Conservation (phyloP, 1,140 invertebrate genomes). For the Atta cephalotes region DNA sequence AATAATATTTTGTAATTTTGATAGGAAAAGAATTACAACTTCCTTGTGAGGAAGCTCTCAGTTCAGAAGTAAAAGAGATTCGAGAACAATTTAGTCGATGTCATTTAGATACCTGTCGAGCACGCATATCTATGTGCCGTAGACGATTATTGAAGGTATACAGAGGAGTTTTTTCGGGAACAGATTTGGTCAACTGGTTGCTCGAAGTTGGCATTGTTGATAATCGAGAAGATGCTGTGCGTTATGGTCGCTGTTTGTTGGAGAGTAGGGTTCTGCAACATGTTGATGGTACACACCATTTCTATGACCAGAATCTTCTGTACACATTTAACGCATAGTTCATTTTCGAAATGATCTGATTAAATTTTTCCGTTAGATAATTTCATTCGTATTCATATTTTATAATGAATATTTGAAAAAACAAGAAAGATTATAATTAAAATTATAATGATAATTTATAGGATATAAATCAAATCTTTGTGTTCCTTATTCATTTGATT, state of each 20-base stretch:
- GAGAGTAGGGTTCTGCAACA: conserved; percentile 94
- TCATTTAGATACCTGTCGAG: conserved; percentile 93
- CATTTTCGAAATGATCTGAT: conserved; percentile 16
- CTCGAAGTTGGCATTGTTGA: conserved; percentile 91
- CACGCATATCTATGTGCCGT: conserved; percentile 90
- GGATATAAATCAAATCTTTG: neutral
- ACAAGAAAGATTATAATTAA: neutral
- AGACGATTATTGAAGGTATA: conserved; percentile 92
- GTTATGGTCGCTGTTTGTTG: conserved; percentile 93
- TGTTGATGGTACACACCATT: conserved; percentile 93
- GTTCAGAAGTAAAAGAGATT: conserved; percentile 92
- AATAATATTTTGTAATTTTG: conserved; percentile 50
- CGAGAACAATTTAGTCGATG: conserved; percentile 96
- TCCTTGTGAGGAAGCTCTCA: conserved; percentile 91
- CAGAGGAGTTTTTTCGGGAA: conserved; percentile 93
- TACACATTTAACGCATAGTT: conserved; percentile 88
- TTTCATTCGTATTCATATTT: conserved; percentile 2
- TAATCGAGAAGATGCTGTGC: conserved; percentile 91
- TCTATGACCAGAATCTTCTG: conserved; percentile 90
- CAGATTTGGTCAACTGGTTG: conserved; percentile 95
- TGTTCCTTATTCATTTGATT: neutral
- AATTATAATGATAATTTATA: neutral
- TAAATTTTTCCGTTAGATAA: neutral
- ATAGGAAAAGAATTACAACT: conserved; percentile 84
- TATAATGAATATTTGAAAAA: conserved; percentile 2